Evolutionary conservation across 2,888 invertebrate genomes (phyloP), one percentile per base, ranked within the genome.

Genomic region (Drymonia ruficornis): DNA sequence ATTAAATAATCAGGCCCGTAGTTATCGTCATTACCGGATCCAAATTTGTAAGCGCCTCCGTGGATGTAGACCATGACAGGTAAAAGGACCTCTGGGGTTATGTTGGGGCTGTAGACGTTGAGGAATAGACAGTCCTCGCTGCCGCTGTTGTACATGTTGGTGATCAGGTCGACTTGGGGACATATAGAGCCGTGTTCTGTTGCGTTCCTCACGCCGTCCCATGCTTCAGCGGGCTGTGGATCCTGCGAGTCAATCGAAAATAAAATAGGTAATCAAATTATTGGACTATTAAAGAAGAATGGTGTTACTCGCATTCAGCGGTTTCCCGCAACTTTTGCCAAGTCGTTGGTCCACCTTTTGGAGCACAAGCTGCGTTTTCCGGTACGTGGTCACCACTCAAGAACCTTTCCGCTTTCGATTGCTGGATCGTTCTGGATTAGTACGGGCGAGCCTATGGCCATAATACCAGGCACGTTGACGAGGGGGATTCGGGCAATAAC

Each of bases 41-140:
- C 81, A 5, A 70, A 61, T n/a, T 68, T 50, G 46, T 74, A 81
- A 0, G 63, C 70, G 0, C 80, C 83, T 36, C 80, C 83, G 38
- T 80, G 80, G 29, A 81, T 63, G 59, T 73, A 82, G 1, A 83
- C 66, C 50, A 83, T 64, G 0, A 83, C 83, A 6, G 72, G 69
- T 16, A 53, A 46, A 18, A 29, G 31, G 1, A 18, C 18, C 0
- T 36, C 3, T 18, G 55, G 49, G 0, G 11, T 43, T 13, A 59
- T n/a, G 23, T 31, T 15, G 28, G 55, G 57, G 34, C 55, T 53
- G 29, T 59, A 61, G 0, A 61, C 59, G 40, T 61, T 60, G 12
- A 74, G 59, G 44, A 63, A 72, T 1, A 75, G 53, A 34, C 76
- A 76, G 50, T 74, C 68, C 53, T 76, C 76, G 28, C 49, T n/a